Conservation (phyloP, 1,140 invertebrate species). For the Saxidomus purpurata region DNA sequence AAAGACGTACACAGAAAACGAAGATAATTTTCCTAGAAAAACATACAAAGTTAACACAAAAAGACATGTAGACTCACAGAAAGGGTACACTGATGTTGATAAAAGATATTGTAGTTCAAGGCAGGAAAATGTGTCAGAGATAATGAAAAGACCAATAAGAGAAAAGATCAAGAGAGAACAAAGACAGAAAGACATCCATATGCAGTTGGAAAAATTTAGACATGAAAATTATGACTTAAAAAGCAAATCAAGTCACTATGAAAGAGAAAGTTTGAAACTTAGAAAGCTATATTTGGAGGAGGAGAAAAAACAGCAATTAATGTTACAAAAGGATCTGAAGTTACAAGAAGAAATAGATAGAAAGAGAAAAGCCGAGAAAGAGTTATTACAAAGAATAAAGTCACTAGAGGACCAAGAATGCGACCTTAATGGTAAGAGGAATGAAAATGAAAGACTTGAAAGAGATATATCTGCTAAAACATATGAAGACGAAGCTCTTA, state of each 20-base stretch:
- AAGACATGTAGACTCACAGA: background rate
- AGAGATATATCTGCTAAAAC: background rate
- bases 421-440: background rate
- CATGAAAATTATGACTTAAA: background rate
- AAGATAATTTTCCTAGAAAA: background rate
- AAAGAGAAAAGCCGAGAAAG: background rate
- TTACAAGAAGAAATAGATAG: background rate
- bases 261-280: background rate
- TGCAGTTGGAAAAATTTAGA: background rate
- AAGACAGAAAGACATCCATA: background rate
- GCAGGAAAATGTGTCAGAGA: background rate
- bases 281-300: background rate
- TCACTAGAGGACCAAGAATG: background rate
- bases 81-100: background rate
- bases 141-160: background rate
- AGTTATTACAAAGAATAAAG: background rate
- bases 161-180: background rate
- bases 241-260: background rate
- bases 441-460: background rate
- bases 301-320: background rate
- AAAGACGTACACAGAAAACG: background rate
- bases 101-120: background rate
- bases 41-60: background rate
- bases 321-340: background rate
- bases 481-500: background rate